phyloP scores from a whole-genome alignment of 2,888 invertebrate species.

The Acanthoscelides obtectus region DNA sequence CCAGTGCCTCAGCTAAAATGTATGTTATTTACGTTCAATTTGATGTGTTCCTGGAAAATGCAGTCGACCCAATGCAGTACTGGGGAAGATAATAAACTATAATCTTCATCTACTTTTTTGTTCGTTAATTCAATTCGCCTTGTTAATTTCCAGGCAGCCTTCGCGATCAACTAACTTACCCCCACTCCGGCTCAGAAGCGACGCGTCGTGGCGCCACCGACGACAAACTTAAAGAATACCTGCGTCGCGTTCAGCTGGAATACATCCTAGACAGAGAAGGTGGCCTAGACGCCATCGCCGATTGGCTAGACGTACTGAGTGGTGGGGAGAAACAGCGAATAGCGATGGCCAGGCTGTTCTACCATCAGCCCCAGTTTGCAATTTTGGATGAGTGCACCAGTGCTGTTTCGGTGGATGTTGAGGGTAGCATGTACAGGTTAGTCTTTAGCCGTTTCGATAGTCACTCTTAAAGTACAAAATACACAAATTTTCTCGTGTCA shows the following conservation, averaged over 20 bases:
- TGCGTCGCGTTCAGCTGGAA: constrained; percentile 78
- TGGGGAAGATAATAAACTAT: too few relatives aligned
- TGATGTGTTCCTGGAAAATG: too few relatives aligned
- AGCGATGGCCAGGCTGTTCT: constrained; percentile 97
- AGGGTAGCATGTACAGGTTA: constrained; percentile 88
- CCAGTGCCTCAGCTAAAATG: too few relatives aligned
- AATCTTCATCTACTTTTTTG: too few relatives aligned
- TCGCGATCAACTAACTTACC: constrained; percentile 88
- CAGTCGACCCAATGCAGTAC: too few relatives aligned
- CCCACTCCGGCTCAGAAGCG: constrained; percentile 87
- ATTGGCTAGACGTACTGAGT: constrained; percentile 98
- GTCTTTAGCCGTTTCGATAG: too few relatives aligned
- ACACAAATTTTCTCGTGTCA: too few relatives aligned
- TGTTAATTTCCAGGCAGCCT: constrained; percentile 61
- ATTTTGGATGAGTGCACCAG: constrained; percentile 98
- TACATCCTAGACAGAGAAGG: constrained; percentile 82
- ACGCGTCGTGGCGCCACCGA: constrained; percentile 71
- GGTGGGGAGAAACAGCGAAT: constrained; percentile 98
- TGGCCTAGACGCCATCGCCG: constrained; percentile 88
- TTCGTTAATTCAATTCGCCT: not conserved
- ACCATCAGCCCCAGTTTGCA: constrained; percentile 97
- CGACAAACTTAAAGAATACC: constrained; percentile 66
- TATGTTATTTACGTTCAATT: too few relatives aligned
- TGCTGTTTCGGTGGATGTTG: constrained; percentile 97
- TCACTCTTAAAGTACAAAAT: too few relatives aligned